Base-by-base conservation (phyloP, 2,797 vertebrate species). In the Vireo griseus region DNA sequence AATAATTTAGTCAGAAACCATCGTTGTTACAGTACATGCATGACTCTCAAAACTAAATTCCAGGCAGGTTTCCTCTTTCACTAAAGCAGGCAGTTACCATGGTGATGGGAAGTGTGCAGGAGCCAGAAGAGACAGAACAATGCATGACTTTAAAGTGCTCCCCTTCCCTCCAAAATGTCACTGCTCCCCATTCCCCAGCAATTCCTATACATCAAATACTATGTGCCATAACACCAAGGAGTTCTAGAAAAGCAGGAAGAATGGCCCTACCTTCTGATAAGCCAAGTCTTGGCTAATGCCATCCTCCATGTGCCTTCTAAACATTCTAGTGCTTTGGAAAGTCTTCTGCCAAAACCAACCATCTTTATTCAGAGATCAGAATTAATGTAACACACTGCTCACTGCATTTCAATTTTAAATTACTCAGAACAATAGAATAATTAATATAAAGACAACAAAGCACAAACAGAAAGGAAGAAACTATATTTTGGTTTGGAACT, bases 51-150 rank as follows among this genome's bases (percentile, higher is more conserved):
- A 92, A 92, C 7, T 87, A 94, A 73, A 95, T 93, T 95, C 92
- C 92, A 71, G 48, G 91, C 94, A 95, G 94, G 90, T 92, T 96
- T 96, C 75, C n/a, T 88, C 78, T 93, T 86, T 94, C 89, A 69
- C 69, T 62, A 59, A 69, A 93, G 69, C 91, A 83, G 61, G 57
- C 89, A 75, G 96, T 97, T 97, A 84, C 95, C 94, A 96, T 97
- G 95, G 96, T 86, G 89, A 97, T 95, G 73, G 85, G 58, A 89
- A 91, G 54, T 59, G 86, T 91, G 80, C 63, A 94, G 67, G 75
- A 86, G 75, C 67, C 63, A 40, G 80, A 90, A 94, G 72, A 95
- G 85, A 77, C 84, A 84, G 92, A 96, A 97, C 91, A 96, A 84
- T 94, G 89, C 73, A 67, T 75, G 79, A 90, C 94, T 95, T 97